A percentile compares a stretch with the other conserved stretches of the same genome.
Evolutionary conservation across 2,113 vertebrate species (phyloP).

Genomic region (Antigone vipio): DNA sequence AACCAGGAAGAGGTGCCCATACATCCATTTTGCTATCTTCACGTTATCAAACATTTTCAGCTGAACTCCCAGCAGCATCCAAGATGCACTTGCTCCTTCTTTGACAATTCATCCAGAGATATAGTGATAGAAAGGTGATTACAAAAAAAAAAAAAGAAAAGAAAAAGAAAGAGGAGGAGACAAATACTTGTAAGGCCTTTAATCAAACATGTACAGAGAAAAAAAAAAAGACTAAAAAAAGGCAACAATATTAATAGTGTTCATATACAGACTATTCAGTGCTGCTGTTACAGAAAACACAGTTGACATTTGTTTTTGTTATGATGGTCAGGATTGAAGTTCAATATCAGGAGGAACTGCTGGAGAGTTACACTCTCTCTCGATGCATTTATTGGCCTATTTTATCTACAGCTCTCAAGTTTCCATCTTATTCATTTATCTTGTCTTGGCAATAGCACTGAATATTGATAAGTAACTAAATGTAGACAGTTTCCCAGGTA

Average conservation of each 20-base stretch:
- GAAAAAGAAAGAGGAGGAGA: rapidly evolving
- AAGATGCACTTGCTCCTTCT: not conserved
- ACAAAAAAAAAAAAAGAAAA: not conserved
- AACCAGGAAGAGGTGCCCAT: not conserved
- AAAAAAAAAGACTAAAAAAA: not conserved
- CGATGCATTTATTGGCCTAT: not conserved
- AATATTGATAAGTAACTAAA: constrained; percentile 1
- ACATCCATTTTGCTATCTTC: rapidly evolving
- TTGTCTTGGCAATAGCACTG: not conserved
- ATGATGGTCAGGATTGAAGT: not conserved
- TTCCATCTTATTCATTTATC: not conserved
- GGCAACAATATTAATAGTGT: not conserved
- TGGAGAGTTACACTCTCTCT: not conserved
- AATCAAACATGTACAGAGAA: not conserved
- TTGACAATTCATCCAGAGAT: not conserved
- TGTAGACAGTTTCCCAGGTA: constrained; percentile 43
- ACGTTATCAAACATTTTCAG: not conserved
- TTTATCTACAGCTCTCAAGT: not conserved
- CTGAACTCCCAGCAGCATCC: not conserved
- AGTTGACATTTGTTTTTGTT: not conserved
- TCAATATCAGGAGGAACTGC: not conserved
- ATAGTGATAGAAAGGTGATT: not conserved
- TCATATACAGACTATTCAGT: not conserved
- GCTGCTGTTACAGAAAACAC: not conserved
- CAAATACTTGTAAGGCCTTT: not conserved